Conservation (phyloP, 2,797 vertebrate species). For the Siniperca scherzeri region DNA sequence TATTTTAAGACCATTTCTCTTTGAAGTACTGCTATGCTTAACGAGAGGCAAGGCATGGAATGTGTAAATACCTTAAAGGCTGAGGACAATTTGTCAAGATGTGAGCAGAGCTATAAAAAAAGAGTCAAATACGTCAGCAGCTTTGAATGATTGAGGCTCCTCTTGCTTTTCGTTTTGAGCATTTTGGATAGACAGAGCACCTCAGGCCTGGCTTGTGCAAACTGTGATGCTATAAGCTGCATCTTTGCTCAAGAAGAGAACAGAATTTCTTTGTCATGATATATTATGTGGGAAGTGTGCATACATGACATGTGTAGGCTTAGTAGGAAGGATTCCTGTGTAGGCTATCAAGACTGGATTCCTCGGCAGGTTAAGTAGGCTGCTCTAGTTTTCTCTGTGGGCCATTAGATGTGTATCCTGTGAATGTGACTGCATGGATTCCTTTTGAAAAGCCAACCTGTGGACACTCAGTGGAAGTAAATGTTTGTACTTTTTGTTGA, state of each 20-base stretch:
- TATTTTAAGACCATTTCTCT: constrained; percentile 48
- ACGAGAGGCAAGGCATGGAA: constrained; percentile 36
- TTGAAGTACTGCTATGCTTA: constrained; percentile 46
- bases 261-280: constrained; percentile 60
- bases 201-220: constrained; percentile 51
- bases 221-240: constrained; percentile 47
- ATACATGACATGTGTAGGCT: constrained; percentile 62
- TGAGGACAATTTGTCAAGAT: constrained; percentile 52
- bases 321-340: constrained; percentile 56
- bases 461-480: constrained; percentile 24
- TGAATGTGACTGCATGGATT: constrained; percentile 46
- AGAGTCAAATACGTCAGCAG: constrained; percentile 37
- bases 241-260: constrained; percentile 46
- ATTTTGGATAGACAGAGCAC: constrained; percentile 30
- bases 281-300: constrained; percentile 61
- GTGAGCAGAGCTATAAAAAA: constrained; percentile 34
- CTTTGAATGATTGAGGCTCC: constrained; percentile 50
- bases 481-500: constrained; percentile 18
- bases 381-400: constrained; percentile 55
- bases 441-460: constrained; percentile 30
- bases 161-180: constrained; percentile 19
- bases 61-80: constrained; percentile 46
- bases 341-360: constrained; percentile 66
- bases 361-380: constrained; percentile 61
- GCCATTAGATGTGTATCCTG: constrained; percentile 46